Percentiles rank a stretch among this genome's conserved stretches.
These are phyloP conservation scores for Euura saliciscinereae DNA, from an alignment of 1,140 invertebrate genomes.

Conservation along the genomic window DNA sequence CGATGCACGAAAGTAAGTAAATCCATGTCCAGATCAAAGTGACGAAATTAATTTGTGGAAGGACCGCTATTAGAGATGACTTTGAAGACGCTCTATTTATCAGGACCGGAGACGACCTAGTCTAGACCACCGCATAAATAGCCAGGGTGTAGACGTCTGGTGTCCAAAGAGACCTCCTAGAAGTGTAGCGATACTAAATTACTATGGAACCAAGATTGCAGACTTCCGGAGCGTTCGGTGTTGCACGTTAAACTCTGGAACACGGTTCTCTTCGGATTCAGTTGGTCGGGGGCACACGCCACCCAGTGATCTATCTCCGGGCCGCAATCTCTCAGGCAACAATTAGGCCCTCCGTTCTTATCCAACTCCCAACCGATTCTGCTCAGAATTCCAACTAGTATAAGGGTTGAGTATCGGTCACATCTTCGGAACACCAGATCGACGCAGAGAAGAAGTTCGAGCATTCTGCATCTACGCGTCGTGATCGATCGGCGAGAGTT, in stretches of 20 bases:
- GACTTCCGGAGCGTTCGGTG: neutral
- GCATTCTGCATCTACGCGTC: too few species aligned
- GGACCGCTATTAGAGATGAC: too few species aligned
- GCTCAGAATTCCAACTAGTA: neutral
- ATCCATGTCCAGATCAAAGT: too few species aligned
- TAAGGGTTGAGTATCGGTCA: neutral
- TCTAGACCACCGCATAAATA: too few species aligned
- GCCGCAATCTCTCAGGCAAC: conserved; percentile 1
- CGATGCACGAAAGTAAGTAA: too few species aligned
- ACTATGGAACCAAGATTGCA: neutral
- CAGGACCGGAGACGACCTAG: too few species aligned
- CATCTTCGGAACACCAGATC: too few species aligned
- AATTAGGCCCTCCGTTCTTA: neutral
- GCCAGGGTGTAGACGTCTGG: too few species aligned
- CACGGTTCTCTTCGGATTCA: neutral
- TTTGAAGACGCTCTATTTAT: too few species aligned
- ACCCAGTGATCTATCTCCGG: neutral
- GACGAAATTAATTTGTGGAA: too few species aligned
- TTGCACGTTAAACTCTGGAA: neutral
- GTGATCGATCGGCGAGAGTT: too few species aligned
- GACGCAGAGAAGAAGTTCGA: too few species aligned
- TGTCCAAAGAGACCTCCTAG: neutral
- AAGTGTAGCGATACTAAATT: neutral
- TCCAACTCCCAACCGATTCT: neutral
- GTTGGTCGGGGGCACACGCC: neutral